Base-by-base conservation (phyloP, 2,888 invertebrate species). In the Gari tellinella region DNA sequence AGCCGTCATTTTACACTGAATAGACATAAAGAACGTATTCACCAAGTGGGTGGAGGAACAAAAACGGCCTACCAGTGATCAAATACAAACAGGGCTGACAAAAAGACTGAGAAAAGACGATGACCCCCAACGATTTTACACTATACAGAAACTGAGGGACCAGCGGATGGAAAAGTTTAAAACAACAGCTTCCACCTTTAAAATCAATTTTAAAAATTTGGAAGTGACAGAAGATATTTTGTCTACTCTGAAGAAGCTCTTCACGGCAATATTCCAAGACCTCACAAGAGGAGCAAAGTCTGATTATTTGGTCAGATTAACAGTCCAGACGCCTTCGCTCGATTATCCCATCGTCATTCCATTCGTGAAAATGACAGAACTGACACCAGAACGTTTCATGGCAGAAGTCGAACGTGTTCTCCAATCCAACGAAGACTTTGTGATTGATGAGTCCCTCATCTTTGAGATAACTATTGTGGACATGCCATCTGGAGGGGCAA, bases 391-490 rank as follows among this genome's bases (percentile, higher is more conserved):
- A 7, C 17, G 46, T 8, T 69, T 63, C 8, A 51, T 70, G 46
- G 31, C 46, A 4, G 64, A 72, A 66, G 23, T 66, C 0, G 67
- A 72, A 26, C 49, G 66, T 7, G 57, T 66, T 8, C 17, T 66
- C 14, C 66, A 72, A 26, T 66, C 51, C n/a, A 46, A 70, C 43
- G 58, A 65, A 43, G 38, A 70, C 8, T 62, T 72, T 40, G 58
- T 55, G 2, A 37, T 70, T n/a, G 69, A 70, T 26, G 43, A 57
- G 26, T 38, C 55, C 0, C 43, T 76, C 7, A 51, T 66, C 8
- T 49, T 76, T 41, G 76, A 72, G 26, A 14, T 67, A 3, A 56
- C 72, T 2, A 51, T 64, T 17, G 65, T 72, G n/a, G 48, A 58
- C 21, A 56, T 70, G 46, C 67, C 70, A 46, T 25, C 46, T 12